Evolutionary conservation across 2,797 vertebrate species (phyloP), one percentile per base, ranked within the genome.

Genomic region (Eupleurogrammus muticus): DNA sequence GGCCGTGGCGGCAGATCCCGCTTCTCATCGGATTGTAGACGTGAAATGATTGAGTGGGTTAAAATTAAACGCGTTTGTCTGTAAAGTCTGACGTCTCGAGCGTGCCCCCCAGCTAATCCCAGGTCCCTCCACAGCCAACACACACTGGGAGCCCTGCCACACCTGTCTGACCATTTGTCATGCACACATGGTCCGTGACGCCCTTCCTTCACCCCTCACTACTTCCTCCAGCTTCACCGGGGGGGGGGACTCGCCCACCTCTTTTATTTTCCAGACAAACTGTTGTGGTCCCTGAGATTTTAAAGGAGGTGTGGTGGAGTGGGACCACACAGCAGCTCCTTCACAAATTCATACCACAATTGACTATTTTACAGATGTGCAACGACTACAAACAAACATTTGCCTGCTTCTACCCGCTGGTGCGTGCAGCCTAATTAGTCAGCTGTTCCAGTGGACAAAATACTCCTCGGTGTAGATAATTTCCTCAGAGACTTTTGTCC

Each of bases 151-250:
- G 70, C 60, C 11, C 47, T 21, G 36, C 51, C 85, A 78, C 91
- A 92, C 86, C 89, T 92, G 90, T 92, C 75, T 58, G 23, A 73
- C 68, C 84, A 90, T 92, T 90, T 93, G 92, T 90, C 86, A 76
- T 19, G 34, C 76, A 62, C 70, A 78, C 76, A 7, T n/a, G 83
- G 74, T 38, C 68, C 83, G 78, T 21, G 5, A 50, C 40, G 54
- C 60, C 80, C 44, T 65, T 78, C 75, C 80, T 60, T 78, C 60
- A 65, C 62, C 66, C 59, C 47, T n/a, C 68, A 38, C 48, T 9
- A 64, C 10, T 49, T 56, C 59, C 11, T 36, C 14, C 38, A 52
- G 36, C 59, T 57, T 50, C 60, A 49, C 44, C 56, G 59, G 40
- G 66, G 53, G 63, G 57, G 7, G 23, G 57, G 64, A 36, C 64